Conservation (phyloP, 2,113 vertebrate species). For the Euleptes europaea region DNA sequence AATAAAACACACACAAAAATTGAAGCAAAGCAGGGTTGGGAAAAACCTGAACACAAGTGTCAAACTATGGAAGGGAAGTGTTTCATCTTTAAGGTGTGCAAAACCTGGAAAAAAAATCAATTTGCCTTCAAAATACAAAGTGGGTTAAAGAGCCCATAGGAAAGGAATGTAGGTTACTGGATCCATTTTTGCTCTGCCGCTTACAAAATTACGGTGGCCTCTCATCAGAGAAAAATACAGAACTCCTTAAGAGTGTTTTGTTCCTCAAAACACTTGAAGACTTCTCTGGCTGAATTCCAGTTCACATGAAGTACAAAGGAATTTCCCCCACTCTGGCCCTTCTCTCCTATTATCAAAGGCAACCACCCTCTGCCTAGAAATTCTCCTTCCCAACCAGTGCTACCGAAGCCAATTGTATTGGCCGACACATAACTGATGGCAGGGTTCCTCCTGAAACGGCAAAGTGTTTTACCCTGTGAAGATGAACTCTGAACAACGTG, state of each 20-base stretch:
- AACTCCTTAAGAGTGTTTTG: not conserved
- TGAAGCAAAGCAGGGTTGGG: no score
- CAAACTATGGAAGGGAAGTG: no score
- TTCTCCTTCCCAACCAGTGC: not conserved
- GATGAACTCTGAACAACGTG: not conserved
- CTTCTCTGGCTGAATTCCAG: not conserved
- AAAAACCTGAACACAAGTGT: no score
- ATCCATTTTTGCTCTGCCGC: not conserved
- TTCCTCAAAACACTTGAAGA: not conserved
- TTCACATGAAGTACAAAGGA: slow-evolving; percentile 9
- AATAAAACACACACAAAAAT: no score
- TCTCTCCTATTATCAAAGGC: not conserved
- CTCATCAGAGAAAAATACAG: not conserved
- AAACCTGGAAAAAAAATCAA: no score
- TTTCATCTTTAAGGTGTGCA: no score
- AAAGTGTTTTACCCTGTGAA: not conserved
- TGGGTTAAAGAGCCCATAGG: no score
- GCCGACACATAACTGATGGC: not conserved
- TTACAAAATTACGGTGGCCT: not conserved
- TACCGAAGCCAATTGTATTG: not conserved
- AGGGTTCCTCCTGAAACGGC: not conserved
- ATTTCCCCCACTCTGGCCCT: not conserved
- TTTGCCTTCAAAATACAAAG: no score
- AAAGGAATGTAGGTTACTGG: not conserved
- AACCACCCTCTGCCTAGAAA: not conserved